Percentiles rank a stretch among this genome's conserved stretches.
Conservation (phyloP, 2,113 vertebrate species). For the Dascyllus trimaculatus region DNA sequence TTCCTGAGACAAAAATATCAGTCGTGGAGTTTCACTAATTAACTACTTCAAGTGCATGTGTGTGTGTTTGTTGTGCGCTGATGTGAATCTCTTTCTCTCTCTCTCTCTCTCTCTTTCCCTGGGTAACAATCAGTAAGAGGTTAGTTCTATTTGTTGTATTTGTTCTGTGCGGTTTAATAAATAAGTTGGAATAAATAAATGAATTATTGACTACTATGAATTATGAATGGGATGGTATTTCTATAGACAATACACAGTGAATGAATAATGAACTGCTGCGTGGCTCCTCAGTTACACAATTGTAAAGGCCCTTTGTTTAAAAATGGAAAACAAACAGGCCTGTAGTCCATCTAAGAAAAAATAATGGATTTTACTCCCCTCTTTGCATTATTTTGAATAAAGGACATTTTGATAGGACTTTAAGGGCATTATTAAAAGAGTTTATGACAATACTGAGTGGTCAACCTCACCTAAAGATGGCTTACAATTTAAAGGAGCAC, state of each 20-base stretch:
- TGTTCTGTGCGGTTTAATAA: constrained; percentile 69
- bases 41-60: constrained; percentile 33
- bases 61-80: constrained; percentile 15
- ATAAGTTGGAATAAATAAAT: constrained; percentile 68
- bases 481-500: background rate
- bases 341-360: background rate
- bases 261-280: constrained; percentile 60
- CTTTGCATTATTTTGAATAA: background rate
- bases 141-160: constrained; percentile 73
- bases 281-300: constrained; percentile 35
- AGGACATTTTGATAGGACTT: background rate
- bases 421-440: background rate
- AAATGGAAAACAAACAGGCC: constrained; percentile 31
- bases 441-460: background rate
- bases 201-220: constrained; percentile 72
- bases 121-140: constrained; percentile 66
- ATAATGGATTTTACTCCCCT: background rate
- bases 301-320: constrained; percentile 17
- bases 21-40: constrained; percentile 68
- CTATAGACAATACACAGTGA: constrained; percentile 41
- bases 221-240: constrained; percentile 53
- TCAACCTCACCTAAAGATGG: no score
- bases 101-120: constrained; percentile 61
- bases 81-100: constrained; percentile 10
- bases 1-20: constrained; percentile 78